Base-by-base conservation (phyloP, 1,140 invertebrate species). In the Radopholus similis region DNA sequence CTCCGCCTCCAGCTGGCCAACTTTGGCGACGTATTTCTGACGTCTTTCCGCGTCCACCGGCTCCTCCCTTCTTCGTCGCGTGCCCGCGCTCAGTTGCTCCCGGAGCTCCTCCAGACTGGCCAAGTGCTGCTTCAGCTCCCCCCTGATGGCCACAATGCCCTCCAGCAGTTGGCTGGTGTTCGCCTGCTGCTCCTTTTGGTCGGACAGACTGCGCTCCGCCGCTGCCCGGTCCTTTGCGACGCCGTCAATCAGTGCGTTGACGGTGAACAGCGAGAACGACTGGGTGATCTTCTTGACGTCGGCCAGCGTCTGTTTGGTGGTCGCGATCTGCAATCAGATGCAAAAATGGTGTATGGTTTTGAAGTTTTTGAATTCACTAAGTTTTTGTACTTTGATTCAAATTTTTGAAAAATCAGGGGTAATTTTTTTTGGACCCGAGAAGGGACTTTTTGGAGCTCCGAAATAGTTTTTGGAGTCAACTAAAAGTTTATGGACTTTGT, bases 211-310 rank as follows among this genome's bases (percentile, higher is more conserved):
- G 37, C 49, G 51, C 21, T 71, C 44, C 26, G 51, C n/a, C 11
- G 53, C 13, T 26, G 21, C 26, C 26, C 23, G 49, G 54, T 72
- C 70, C 28, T 72, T 72, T 35, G 64, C 70, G n/a, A 72, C 65
- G 15, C 70, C 70, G 59, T 73, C 60, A 28, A 72, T 60, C 26
- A 72, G 30, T n/a, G 66, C 34, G 26, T 67, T 67, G 18, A 72
- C 51, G 34, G 35, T 34, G 30, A 73, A 72, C 15, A 72, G 37
- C 26, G 60, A 66, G 40, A 75, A 58, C 38, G 23, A 44, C 5
- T 74, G 56, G 15, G 72, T 42, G 18, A 28, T 30, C 21, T 70
- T 73, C 18, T 42, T 37, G 2, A 73, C 65, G 15, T 73, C 56
- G 18, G 30, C 6, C 21, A 59, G 26, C 30, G 9, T 40, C n/a